phyloP scores from a whole-genome alignment of 2,797 vertebrate species.

The Intellagama lesueurii region DNA sequence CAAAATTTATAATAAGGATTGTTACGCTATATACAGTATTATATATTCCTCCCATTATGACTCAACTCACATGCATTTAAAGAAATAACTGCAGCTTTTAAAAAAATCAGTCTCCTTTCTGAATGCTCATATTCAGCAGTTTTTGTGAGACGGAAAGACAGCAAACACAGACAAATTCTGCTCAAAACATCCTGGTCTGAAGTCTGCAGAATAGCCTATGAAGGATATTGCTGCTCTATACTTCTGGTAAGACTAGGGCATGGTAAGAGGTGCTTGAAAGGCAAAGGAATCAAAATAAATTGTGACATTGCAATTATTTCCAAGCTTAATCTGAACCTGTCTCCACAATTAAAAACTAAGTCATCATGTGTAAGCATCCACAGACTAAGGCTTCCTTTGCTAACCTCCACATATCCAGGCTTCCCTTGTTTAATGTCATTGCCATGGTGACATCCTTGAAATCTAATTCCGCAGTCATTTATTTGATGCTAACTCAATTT shows the following conservation, averaged over 20 bases:
- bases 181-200: not conserved
- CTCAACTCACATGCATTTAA: not conserved
- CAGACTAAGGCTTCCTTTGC: constrained; percentile 13
- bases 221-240: not conserved
- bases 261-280: not conserved
- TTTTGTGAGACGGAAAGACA: not conserved
- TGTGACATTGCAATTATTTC: not conserved
- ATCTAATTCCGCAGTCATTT: constrained; percentile 43
- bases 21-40: too few relatives aligned
- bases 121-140: not conserved
- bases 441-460: constrained; percentile 32
- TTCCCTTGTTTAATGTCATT: constrained; percentile 53
- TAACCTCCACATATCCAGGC: constrained; percentile 25
- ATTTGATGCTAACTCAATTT: constrained; percentile 20
- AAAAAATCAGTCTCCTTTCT: not conserved
- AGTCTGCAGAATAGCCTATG: not conserved
- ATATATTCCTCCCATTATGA: not conserved
- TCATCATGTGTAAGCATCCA: not conserved
- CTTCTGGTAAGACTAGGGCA: not conserved
- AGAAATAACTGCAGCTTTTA: not conserved
- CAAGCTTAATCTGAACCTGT: not conserved
- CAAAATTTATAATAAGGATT: not conserved
- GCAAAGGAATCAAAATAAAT: not conserved
- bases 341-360: not conserved
- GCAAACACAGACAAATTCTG: not conserved